Base-by-base conservation (phyloP, 2,888 invertebrate species). In the Drosophila neonasuta region DNA sequence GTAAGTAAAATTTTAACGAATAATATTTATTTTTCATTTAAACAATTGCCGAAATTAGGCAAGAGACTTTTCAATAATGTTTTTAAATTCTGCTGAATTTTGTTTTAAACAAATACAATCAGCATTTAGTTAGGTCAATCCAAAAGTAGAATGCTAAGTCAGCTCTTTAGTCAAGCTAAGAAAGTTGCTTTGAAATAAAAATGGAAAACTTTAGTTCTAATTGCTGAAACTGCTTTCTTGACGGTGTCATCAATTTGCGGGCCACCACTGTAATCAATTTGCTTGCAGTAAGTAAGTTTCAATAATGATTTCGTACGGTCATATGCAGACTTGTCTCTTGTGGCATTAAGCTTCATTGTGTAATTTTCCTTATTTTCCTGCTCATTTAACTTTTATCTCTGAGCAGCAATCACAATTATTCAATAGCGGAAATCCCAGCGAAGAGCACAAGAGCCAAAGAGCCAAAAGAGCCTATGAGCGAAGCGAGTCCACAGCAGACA, bases 361-460 rank as follows among this genome's bases (percentile, higher is more conserved):
- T 78, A 69, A 68, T 72, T 78, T 79, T 80, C 60, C 78, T 77
- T 81, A 88, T 89, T 89, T 88, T 88, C 89, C 85, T 79, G 88
- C 80, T 89, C 88, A 88, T 88, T 88, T 86, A 88, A 88, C 88
- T 80, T 87, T 88, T 80, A 89, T 86, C 82, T 79, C 64, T 42
- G 74, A 74, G 75, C 79, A 80, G 77, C 83, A 87, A 88, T 87
- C 82, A 77, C 79, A 86, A 87, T 88, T 88, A 89, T 87, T 88
- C 81, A 88, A 86, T 85, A 81, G 79, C 81, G 79, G 85, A 87
- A 82, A 84, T 80, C 74, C 79, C 75, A 57, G 54, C 50, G 59
- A 68, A 57, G 48, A 41, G 39, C 39, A 13, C 13, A 41, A 41
- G 39, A 41, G 24, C 32, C 32, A 32, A 32, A 32, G 10, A 56